Conservation (phyloP, 2,888 invertebrate species). For the Anthrax anthrax region DNA sequence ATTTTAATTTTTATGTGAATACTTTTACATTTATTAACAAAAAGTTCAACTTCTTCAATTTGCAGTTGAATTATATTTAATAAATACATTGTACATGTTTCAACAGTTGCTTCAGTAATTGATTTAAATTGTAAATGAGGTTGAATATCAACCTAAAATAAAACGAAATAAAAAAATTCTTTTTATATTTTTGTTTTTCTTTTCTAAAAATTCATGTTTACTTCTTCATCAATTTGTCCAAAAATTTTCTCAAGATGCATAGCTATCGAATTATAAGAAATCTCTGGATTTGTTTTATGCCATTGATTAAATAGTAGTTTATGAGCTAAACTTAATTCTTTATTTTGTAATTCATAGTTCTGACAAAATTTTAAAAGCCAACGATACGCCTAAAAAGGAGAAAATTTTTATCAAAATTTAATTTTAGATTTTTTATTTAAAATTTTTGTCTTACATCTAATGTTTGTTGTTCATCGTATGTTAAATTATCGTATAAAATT, state of each 20-base stretch:
- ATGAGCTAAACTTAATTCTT: slow-evolving; percentile 24
- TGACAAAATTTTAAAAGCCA: slow-evolving; percentile 30
- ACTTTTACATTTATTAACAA: slow-evolving; percentile 35
- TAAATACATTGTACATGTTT: slow-evolving; percentile 21
- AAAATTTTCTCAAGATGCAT: slow-evolving; percentile 23
- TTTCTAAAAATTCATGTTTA: no score
- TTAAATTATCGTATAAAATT: slow-evolving; percentile 26
- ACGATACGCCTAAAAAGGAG: slow-evolving; percentile 19
- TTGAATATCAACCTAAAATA: slow-evolving; percentile 7
- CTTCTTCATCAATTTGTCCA: slow-evolving; percentile 20
- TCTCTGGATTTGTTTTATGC: slow-evolving; percentile 28
- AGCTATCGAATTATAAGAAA: slow-evolving; percentile 27
- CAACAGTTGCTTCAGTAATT: slow-evolving; percentile 21
- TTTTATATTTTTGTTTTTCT: no score
- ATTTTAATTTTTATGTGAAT: slow-evolving; percentile 33
- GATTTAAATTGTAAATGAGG: slow-evolving; percentile 22
- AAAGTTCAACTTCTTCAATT: slow-evolving; percentile 29
- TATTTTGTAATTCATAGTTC: slow-evolving; percentile 19
- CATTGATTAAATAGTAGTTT: slow-evolving; percentile 28
- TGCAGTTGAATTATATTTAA: slow-evolving; percentile 26
- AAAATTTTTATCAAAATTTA: neutral
- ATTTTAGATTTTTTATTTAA: neutral
- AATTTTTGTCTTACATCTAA: slow-evolving; percentile 14
- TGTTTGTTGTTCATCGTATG: slow-evolving; percentile 22
- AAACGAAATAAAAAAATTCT: neutral